Evolutionary conservation across 35 echinoderm and acorn worm genomes (phyloP).

Genomic region (Lytechinus variegatus): DNA sequence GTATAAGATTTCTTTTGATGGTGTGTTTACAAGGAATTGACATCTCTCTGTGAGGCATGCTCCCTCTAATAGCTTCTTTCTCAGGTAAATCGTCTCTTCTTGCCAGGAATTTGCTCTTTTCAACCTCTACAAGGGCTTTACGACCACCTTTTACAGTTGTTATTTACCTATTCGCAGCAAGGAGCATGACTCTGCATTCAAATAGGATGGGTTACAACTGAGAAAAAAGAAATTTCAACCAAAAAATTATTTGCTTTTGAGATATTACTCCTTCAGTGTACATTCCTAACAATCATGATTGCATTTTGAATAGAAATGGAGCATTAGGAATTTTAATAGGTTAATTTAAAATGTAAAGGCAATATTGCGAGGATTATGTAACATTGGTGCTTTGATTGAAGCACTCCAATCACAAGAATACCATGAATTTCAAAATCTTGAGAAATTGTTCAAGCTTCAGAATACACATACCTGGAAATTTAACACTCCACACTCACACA

Average conservation of each 20-base stretch:
- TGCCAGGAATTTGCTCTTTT: conserved; percentile 18
- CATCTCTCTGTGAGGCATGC: conserved; percentile 8
- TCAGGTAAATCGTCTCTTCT: neutral
- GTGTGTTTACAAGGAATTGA: conserved; percentile 19
- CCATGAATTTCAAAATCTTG: too few species aligned
- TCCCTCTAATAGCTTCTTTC: neutral
- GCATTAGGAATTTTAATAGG: neutral
- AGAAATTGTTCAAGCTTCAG: too few species aligned
- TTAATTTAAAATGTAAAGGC: neutral
- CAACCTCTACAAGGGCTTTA: neutral
- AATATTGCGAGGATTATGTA: neutral
- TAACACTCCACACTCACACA: too few species aligned
- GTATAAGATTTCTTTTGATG: neutral
- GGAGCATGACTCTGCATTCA: neutral
- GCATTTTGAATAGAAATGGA: neutral
- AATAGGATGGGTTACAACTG: neutral
- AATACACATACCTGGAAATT: too few species aligned
- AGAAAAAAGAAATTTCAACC: neutral
- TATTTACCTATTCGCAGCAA: neutral
- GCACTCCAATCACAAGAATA: too few species aligned
- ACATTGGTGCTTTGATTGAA: neutral
- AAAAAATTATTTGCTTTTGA: too few species aligned
- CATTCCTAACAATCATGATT: neutral
- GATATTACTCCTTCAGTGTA: too few species aligned
- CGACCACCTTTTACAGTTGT: neutral